Evolutionary conservation across 2,888 invertebrate genomes (phyloP).

Genomic region (Limnephilus rhombicus): DNA sequence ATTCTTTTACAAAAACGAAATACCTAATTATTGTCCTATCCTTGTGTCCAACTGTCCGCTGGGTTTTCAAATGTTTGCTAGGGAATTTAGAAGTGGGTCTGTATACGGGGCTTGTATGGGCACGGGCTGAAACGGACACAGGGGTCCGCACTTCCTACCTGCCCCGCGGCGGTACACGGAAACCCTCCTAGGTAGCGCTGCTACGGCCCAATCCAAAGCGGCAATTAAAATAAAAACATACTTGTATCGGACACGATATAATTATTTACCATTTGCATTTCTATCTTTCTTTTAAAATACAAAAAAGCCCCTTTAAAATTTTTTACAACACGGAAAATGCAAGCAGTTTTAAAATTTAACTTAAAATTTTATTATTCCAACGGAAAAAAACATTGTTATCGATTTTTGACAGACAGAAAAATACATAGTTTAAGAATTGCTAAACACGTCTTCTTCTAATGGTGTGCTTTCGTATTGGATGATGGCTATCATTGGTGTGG

Average conservation of each 20-base stretch:
- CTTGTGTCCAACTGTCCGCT: neutral
- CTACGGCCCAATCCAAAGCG: conserved; percentile 50
- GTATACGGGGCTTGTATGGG: neutral
- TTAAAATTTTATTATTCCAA: neutral
- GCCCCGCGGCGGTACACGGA: conserved; percentile 63
- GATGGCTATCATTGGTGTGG: too few species aligned
- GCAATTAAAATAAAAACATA: conserved; percentile 59
- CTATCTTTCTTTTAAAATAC: neutral
- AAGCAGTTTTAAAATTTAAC: neutral
- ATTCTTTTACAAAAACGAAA: neutral
- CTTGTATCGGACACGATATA: neutral
- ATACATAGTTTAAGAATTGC: too few species aligned
- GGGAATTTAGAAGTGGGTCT: conserved; percentile 1
- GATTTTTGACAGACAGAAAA: too few species aligned
- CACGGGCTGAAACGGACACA: conserved; percentile 27
- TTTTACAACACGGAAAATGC: neutral
- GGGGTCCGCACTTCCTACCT: conserved; percentile 17
- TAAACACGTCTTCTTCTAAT: neutral
- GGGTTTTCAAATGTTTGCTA: conserved; percentile 50
- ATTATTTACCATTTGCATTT: neutral
- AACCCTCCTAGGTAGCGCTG: conserved; percentile 58
- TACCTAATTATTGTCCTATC: neutral
- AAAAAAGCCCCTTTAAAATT: neutral
- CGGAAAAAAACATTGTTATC: too few species aligned
- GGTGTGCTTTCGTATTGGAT: neutral